phyloP scores from a whole-genome alignment of 2,888 invertebrate species.

The Mythimna vitellina region DNA sequence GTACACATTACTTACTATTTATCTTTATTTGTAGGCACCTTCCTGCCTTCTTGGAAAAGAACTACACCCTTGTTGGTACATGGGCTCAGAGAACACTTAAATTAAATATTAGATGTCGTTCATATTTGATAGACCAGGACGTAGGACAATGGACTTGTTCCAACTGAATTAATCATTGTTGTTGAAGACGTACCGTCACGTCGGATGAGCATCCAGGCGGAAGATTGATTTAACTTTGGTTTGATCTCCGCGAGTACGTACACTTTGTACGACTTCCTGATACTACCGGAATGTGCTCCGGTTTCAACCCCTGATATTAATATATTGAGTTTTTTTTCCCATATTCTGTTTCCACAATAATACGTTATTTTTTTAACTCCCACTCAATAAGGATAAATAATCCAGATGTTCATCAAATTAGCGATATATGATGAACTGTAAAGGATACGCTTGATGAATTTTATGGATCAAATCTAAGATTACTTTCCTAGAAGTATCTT shows the following conservation, averaged over 20 bases:
- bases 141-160: conserved; percentile 17
- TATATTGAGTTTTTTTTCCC: conserved; percentile 20
- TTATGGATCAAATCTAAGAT: conserved; percentile 8
- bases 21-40: conserved; percentile 1
- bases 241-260: conserved; percentile 15
- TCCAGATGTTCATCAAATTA: not conserved
- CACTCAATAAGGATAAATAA: not conserved
- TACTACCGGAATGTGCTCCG: conserved; percentile 24
- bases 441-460: conserved; percentile 1
- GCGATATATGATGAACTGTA: not conserved
- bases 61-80: not conserved
- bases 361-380: not conserved
- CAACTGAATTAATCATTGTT: conserved; percentile 20
- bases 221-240: conserved; percentile 36
- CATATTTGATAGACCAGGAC: not conserved
- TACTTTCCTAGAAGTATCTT: conserved; percentile 8
- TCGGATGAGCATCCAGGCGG: conserved; percentile 17
- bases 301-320: conserved; percentile 13
- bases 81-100: not conserved
- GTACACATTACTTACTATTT: conserved; percentile 10
- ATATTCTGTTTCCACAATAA: not conserved
- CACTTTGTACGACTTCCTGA: conserved; percentile 35
- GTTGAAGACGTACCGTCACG: conserved; percentile 3
- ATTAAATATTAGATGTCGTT: conserved; percentile 7
- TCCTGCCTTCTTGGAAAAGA: not conserved